These are phyloP conservation scores for Raja brachyura DNA, from an alignment of 2,113 vertebrate species.

Conservation along the genomic window DNA sequence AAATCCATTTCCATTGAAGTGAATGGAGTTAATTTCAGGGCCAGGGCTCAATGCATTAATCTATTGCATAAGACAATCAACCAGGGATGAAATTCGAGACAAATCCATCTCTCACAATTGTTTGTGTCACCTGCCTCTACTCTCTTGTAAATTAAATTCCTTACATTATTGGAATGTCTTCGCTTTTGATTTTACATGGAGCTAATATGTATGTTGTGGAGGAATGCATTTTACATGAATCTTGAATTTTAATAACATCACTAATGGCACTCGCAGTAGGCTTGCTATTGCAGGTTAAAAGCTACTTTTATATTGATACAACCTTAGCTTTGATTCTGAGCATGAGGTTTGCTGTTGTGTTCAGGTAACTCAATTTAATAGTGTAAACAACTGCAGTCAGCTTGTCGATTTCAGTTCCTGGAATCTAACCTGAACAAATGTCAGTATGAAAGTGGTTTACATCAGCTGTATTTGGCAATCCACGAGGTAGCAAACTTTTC, in stretches of 20 bases:
- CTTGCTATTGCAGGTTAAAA: background rate
- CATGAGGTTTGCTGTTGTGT: background rate
- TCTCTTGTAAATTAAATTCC: background rate
- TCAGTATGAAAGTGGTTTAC: background rate
- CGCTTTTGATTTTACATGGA: background rate
- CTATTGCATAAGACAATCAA: no score
- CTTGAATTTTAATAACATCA: background rate
- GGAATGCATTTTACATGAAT: background rate
- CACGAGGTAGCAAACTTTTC: background rate
- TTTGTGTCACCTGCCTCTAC: background rate
- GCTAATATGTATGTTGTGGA: background rate
- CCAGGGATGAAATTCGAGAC: no score
- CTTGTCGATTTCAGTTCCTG: background rate
- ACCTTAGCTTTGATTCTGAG: background rate
- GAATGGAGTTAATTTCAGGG: no score
- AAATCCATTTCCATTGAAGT: no score
- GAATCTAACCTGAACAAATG: background rate
- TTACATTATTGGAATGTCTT: background rate
- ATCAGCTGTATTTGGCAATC: background rate
- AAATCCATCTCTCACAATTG: background rate
- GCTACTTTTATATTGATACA: background rate
- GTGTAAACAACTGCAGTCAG: background rate
- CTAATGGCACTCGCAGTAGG: background rate
- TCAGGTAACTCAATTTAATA: background rate
- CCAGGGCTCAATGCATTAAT: no score